phyloP scores from a whole-genome alignment of 2,113 vertebrate species.

The Dissostichus mawsoni region DNA sequence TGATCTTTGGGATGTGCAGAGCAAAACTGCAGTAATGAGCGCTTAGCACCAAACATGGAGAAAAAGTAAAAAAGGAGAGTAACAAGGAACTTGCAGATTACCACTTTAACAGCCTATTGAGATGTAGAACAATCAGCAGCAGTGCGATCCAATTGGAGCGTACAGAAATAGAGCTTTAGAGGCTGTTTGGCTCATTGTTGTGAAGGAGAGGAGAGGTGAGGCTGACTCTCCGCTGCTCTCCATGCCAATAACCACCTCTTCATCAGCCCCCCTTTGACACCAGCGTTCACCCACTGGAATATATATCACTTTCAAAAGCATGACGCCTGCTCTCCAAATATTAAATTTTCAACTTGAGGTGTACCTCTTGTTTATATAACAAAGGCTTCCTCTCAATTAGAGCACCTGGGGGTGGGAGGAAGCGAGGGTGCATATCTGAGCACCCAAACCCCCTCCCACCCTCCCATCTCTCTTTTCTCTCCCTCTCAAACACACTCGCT shows the following conservation, averaged over 20 bases:
- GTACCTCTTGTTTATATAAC: slow-evolving; percentile 72
- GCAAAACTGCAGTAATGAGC: slow-evolving; percentile 61
- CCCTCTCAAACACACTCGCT: slow-evolving; percentile 36
- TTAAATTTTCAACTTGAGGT: slow-evolving; percentile 73
- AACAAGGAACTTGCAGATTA: slow-evolving; percentile 48
- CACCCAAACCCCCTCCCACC: slow-evolving; percentile 10
- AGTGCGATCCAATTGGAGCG: slow-evolving; percentile 21
- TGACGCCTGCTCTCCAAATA: slow-evolving; percentile 61
- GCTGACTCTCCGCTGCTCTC: slow-evolving; percentile 61
- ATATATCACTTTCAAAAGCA: slow-evolving; percentile 55
- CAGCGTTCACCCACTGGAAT: slow-evolving; percentile 54
- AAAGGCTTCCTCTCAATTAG: slow-evolving; percentile 68
- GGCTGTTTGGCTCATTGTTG: slow-evolving; percentile 60
- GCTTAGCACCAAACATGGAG: slow-evolving; percentile 54
- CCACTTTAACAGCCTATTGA: slow-evolving; percentile 49
- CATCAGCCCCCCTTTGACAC: slow-evolving; percentile 56
- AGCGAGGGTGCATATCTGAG: slow-evolving; percentile 43
- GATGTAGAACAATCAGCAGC: slow-evolving; percentile 43
- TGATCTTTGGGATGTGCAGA: slow-evolving; percentile 44
- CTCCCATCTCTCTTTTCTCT: slow-evolving; percentile 18
- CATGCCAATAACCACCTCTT: slow-evolving; percentile 67
- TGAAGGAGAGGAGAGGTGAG: slow-evolving; percentile 64
- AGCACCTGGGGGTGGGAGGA: slow-evolving; percentile 53
- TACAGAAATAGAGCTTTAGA: slow-evolving; percentile 67
- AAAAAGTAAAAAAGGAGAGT: slow-evolving; percentile 41